Evolutionary conservation across 1,140 invertebrate genomes (phyloP).

Genomic region (Musca vetustissima): DNA sequence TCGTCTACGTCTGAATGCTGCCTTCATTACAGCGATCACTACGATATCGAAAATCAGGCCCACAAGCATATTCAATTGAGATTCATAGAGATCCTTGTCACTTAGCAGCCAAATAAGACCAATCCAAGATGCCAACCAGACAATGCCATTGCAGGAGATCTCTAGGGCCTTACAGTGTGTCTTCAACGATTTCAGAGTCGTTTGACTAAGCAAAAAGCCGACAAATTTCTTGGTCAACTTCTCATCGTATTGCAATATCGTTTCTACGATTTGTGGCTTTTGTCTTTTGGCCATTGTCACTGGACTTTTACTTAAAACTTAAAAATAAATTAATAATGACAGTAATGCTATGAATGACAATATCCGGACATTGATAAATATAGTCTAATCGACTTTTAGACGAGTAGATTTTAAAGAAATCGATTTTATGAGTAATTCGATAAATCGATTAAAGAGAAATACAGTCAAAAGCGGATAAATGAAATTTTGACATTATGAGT

Average conservation of each 20-base stretch:
- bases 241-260: slow-evolving; percentile 63
- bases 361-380: no score
- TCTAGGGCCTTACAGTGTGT: slow-evolving; percentile 70
- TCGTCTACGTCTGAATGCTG: slow-evolving; percentile 72
- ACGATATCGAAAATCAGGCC: slow-evolving; percentile 85
- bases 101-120: slow-evolving; percentile 66
- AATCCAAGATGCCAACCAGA: slow-evolving; percentile 76
- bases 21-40: slow-evolving; percentile 80
- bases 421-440: no score
- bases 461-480: no score
- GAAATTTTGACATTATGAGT: no score
- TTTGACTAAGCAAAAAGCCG: slow-evolving; percentile 59
- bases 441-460: no score
- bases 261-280: slow-evolving; percentile 34
- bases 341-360: no score
- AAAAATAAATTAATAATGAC: no score
- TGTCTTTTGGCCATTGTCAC: background rate
- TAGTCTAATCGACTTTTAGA: no score
- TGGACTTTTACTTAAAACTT: no score
- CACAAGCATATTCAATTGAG: slow-evolving; percentile 82
- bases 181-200: slow-evolving; percentile 63
- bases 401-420: no score
- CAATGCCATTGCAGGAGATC: slow-evolving; percentile 86
- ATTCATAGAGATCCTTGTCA: slow-evolving; percentile 71
- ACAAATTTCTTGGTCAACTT: slow-evolving; percentile 67